phyloP scores from a whole-genome alignment of 2,888 invertebrate species.

The Trissonchulus sp. region DNA sequence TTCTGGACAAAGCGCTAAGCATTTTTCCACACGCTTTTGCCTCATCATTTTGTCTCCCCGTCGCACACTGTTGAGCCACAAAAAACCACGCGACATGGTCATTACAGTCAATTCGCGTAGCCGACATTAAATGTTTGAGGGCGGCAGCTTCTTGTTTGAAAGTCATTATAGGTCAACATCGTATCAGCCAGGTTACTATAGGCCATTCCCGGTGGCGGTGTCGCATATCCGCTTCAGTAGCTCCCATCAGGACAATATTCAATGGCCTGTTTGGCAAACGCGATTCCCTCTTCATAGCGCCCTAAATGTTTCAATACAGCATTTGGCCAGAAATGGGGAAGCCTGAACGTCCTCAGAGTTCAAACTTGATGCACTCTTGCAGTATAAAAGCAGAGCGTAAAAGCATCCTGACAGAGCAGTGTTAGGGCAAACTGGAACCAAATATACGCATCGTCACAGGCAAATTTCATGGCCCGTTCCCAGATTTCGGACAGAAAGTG shows the following conservation, averaged over 20 bases:
- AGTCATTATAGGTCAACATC: conserved; percentile 31
- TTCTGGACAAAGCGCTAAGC: conserved; percentile 66
- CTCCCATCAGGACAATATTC: conserved; percentile 39
- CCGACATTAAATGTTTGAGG: conserved; percentile 53
- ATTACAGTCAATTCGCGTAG: conserved; percentile 70
- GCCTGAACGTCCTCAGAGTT: conserved; percentile 56
- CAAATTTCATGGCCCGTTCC: conserved; percentile 94
- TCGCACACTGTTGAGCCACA: conserved; percentile 64
- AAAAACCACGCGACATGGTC: conserved; percentile 89
- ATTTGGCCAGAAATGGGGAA: conserved; percentile 70
- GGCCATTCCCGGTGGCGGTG: conserved; percentile 78
- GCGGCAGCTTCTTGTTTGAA: conserved; percentile 7
- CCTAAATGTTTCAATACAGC: conserved; percentile 70
- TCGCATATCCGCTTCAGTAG: conserved; percentile 50
- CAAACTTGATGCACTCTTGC: conserved; percentile 70
- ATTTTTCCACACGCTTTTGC: conserved; percentile 60
- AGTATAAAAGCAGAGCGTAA: conserved; percentile 64
- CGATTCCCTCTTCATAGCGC: conserved; percentile 41
- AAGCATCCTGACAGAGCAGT: conserved; percentile 62
- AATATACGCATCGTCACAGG: conserved; percentile 84
- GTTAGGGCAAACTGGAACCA: conserved; percentile 92
- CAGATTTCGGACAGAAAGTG: conserved; percentile 56
- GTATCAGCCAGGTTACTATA: conserved; percentile 66
- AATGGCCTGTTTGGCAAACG: conserved; percentile 41
- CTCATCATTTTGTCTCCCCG: conserved; percentile 9